Percentiles rank a stretch among this genome's conserved stretches.
These are phyloP conservation scores for Lampris megalopsis DNA, from an alignment of 2,113 vertebrate genomes.

Conservation along the genomic window DNA sequence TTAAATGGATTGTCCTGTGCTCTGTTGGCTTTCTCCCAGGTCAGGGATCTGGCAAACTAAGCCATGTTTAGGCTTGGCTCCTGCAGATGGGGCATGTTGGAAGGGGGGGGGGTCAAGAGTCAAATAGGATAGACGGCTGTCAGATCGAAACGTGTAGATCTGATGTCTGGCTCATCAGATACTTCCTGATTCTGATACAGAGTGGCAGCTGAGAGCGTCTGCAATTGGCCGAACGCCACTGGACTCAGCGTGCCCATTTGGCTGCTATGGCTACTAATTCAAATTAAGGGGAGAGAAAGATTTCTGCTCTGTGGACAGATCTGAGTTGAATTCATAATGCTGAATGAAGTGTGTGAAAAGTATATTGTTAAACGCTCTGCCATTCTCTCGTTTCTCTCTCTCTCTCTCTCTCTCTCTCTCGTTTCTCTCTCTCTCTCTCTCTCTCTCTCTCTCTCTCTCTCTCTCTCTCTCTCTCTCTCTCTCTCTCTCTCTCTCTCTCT, in stretches of 20 bases:
- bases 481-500: not conserved
- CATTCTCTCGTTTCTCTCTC: no score
- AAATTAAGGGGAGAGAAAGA: not conserved
- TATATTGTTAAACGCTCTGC: no score
- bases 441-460: no score
- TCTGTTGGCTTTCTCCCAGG: constrained; percentile 24
- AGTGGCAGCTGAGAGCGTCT: constrained; percentile 61
- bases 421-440: not conserved
- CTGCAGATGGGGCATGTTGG: constrained; percentile 14
- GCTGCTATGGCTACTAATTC: constrained; percentile 4
- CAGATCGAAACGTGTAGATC: constrained; percentile 50
- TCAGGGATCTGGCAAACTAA: constrained; percentile 10
- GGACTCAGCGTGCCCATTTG: constrained; percentile 40
- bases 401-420: not conserved
- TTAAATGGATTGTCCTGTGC: constrained; percentile 48
- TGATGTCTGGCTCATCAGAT: constrained; percentile 65
- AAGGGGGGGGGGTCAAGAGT: constrained; percentile 34
- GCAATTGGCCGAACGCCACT: constrained; percentile 45
- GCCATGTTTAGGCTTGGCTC: constrained; percentile 38
- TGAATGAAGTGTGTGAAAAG: not conserved
- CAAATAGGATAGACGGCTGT: constrained; percentile 52
- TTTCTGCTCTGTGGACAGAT: not conserved
- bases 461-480: not conserved
- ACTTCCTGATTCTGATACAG: constrained; percentile 66
- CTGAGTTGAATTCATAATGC: not conserved